Percentiles rank a stretch among this genome's conserved stretches.
phyloP scores from a whole-genome alignment of 1,140 invertebrate genomes.

The Panonychus citri region DNA sequence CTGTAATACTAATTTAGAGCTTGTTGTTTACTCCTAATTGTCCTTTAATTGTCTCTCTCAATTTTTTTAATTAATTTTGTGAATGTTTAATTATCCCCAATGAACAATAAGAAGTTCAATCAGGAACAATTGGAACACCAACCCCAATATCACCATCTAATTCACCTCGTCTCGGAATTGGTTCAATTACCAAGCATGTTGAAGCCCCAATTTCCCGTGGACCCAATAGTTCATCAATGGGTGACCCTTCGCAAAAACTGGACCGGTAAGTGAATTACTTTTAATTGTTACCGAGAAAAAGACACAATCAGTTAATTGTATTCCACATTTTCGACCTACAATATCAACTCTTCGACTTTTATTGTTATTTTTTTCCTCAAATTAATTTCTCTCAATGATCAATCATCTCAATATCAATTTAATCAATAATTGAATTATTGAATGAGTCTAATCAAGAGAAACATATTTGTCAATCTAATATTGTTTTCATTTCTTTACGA shows the following conservation, averaged over 20 bases:
- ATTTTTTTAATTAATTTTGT: too few relatives aligned
- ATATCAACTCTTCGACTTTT: background rate
- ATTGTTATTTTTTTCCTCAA: background rate
- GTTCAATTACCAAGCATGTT: conserved; percentile 27
- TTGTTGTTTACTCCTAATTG: too few relatives aligned
- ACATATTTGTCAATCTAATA: too few relatives aligned
- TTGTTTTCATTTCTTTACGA: too few relatives aligned
- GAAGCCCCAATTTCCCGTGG: conserved; percentile 37
- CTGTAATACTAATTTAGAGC: too few relatives aligned
- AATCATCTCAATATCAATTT: too few relatives aligned
- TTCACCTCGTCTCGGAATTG: background rate
- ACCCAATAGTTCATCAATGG: conserved; percentile 23
- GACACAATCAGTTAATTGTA: background rate
- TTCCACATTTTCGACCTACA: too few relatives aligned
- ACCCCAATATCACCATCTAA: background rate
- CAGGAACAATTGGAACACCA: background rate
- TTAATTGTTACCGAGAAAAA: background rate
- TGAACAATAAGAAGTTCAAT: background rate
- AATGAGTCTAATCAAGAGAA: too few relatives aligned
- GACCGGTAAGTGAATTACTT: conserved; percentile 1
- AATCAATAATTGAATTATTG: too few relatives aligned
- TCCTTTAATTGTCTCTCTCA: too few relatives aligned
- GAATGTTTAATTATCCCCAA: background rate
- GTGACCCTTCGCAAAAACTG: conserved; percentile 14
- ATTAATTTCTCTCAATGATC: too few relatives aligned